Conservation (phyloP, 2,888 invertebrate species). For the Baccha elongata region DNA sequence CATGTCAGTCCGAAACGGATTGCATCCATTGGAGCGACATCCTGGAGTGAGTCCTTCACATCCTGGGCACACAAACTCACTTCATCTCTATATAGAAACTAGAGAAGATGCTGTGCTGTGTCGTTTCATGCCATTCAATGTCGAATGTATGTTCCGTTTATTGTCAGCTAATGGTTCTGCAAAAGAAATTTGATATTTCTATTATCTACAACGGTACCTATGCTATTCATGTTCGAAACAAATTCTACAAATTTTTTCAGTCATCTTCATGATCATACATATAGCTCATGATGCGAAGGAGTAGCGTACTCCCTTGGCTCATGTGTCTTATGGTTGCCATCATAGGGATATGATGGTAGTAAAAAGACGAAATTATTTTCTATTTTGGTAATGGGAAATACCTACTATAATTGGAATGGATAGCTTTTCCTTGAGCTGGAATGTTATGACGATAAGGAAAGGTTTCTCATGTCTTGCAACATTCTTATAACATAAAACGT, state of each 20-base stretch:
- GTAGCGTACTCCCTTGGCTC: no score
- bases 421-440: no score
- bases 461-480: no score
- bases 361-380: no score
- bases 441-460: no score
- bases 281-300: no score
- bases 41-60: not conserved
- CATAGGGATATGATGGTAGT: no score
- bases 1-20: constrained; percentile 55
- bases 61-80: not conserved
- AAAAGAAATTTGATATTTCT: constrained; percentile 73
- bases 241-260: constrained; percentile 66
- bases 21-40: constrained; percentile 42
- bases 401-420: no score
- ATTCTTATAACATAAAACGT: no score
- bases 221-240: constrained; percentile 62
- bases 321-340: no score
- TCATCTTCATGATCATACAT: no score
- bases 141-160: constrained; percentile 71
- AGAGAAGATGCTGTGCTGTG: constrained; percentile 50
- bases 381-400: no score
- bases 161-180: constrained; percentile 70
- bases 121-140: constrained; percentile 72
- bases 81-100: constrained; percentile 22
- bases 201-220: constrained; percentile 67